Conservation (phyloP, 2,797 vertebrate genomes). For the Vultur gryphus region DNA sequence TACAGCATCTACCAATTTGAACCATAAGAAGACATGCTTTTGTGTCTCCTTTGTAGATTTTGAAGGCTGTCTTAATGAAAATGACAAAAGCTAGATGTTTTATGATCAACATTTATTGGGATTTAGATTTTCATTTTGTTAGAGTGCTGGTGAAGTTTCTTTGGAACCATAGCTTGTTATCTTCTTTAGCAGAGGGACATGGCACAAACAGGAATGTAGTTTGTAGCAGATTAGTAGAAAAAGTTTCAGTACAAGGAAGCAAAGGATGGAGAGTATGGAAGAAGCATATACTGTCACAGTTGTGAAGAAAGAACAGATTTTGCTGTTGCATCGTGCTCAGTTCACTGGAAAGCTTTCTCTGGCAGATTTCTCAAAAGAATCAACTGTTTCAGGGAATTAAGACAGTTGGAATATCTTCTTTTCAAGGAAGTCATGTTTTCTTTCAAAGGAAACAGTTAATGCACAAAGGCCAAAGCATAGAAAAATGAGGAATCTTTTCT, state of each 20-base stretch:
- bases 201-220: background rate
- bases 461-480: background rate
- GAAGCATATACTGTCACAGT: background rate
- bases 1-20: background rate
- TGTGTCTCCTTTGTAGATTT: background rate
- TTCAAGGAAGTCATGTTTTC: background rate
- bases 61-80: background rate
- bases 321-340: background rate
- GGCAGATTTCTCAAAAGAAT: background rate
- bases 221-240: background rate
- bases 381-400: background rate
- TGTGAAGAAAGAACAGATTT: background rate
- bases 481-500: background rate
- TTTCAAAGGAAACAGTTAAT: background rate
- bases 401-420: background rate
- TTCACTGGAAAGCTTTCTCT: background rate
- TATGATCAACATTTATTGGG: background rate
- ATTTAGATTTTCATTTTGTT: background rate
- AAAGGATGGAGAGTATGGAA: background rate
- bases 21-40: background rate
- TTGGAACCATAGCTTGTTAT: background rate
- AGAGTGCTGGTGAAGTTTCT: background rate
- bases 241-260: background rate
- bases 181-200: background rate
- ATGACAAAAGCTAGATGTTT: background rate